These are phyloP conservation scores for Drosophila triauraria DNA, from an alignment of 1,140 invertebrate genomes.

Conservation along the genomic window DNA sequence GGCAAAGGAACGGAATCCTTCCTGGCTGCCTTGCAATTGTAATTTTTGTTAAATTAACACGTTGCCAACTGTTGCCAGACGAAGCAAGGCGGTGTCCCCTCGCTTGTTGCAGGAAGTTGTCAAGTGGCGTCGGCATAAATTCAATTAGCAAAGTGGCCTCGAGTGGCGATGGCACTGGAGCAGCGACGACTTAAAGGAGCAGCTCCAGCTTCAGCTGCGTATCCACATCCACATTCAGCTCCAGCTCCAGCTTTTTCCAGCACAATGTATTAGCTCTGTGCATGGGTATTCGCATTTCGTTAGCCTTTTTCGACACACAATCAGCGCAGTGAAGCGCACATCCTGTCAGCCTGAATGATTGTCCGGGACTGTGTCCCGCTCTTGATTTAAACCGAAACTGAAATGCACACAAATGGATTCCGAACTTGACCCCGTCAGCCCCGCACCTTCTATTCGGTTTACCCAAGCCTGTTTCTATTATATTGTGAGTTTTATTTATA, in stretches of 20 bases:
- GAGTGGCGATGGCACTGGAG: constrained; percentile 18
- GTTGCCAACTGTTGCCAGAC: constrained; percentile 74
- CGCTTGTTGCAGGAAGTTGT: constrained; percentile 64
- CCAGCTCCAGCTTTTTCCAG: background rate
- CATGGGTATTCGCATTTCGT: constrained; percentile 67
- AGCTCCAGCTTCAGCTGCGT: background rate
- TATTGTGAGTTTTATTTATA: constrained; percentile 63
- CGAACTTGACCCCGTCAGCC: constrained; percentile 53
- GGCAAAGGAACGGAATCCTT: constrained; percentile 1
- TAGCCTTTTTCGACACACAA: constrained; percentile 71
- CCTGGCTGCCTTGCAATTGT: constrained; percentile 53
- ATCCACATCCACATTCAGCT: background rate
- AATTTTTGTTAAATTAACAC: constrained; percentile 73
- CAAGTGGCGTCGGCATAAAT: constrained; percentile 74
- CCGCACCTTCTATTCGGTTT: background rate
- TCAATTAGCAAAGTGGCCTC: constrained; percentile 78
- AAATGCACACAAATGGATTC: constrained; percentile 82
- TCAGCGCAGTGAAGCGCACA: constrained; percentile 79
- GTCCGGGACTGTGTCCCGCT: constrained; percentile 52
- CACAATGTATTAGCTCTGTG: constrained; percentile 33
- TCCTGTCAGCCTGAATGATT: constrained; percentile 81
- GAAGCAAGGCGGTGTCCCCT: constrained; percentile 6
- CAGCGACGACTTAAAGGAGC: constrained; percentile 23
- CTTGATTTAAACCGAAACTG: constrained; percentile 80
- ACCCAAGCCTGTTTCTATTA: constrained; percentile 62